These are phyloP conservation scores for Bradypus variegatus DNA, from an alignment of 2,797 vertebrate species.

Conservation along the genomic window DNA sequence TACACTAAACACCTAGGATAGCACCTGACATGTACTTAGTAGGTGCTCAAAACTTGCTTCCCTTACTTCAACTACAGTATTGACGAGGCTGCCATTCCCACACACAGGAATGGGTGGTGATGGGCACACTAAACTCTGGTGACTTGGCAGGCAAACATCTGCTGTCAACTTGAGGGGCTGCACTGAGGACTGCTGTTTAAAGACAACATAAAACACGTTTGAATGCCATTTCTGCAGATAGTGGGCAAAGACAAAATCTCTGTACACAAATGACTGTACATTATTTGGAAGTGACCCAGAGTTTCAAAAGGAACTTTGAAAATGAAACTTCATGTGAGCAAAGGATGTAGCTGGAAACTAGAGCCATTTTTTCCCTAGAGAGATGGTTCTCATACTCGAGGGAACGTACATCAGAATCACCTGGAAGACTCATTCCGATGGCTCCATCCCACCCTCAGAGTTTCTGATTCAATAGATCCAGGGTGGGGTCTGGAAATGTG, in stretches of 20 bases:
- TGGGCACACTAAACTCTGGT: background rate
- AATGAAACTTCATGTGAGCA: background rate
- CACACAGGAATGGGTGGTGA: background rate
- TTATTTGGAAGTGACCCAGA: background rate
- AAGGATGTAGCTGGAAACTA: background rate
- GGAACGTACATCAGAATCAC: background rate
- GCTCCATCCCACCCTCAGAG: background rate
- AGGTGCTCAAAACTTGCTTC: background rate
- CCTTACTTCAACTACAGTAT: background rate
- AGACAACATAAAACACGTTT: background rate
- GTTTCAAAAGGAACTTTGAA: background rate
- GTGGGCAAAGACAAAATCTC: background rate
- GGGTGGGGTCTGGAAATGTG: background rate
- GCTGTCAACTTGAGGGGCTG: background rate
- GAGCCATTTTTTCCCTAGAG: background rate
- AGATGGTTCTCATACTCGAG: background rate
- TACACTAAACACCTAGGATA: background rate
- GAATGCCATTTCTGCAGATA: background rate
- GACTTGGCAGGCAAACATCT: background rate
- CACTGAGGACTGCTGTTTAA: background rate
- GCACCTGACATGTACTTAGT: accelerated
- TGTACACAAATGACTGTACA: background rate
- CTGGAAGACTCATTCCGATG: too few species aligned
- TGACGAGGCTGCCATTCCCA: background rate
- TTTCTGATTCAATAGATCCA: background rate